Base-by-base conservation (phyloP, 2,113 vertebrate species). In the Scatophagus argus region DNA sequence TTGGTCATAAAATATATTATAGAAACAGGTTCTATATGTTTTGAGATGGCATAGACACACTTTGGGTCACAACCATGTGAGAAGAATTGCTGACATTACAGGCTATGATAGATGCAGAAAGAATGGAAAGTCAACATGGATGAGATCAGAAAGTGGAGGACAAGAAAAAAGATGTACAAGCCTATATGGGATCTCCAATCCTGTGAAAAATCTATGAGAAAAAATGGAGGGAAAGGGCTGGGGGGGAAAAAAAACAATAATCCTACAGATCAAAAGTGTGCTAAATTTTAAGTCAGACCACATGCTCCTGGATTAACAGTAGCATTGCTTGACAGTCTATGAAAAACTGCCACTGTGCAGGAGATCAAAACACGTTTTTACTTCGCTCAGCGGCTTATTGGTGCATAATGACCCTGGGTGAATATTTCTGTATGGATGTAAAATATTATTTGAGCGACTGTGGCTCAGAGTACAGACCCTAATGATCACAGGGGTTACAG, bases 291-390 rank as follows among this genome's bases (percentile, higher is more conserved):
- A 94, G 62, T 88, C 91, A 58, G 63, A 74, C 46, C 93, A 90
- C 91, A 92, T 92, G 92, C 76, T 91, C 46, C 58, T 83, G 92
- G 93, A 94, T 95, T 93, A 93, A 74, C 75, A 58, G 72, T 17
- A 54, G 77, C 58, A 72, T 27, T 67, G 52, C 46, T 67, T 41
- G 44, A 77, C 58, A 63, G 56, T 49, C 59, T 70, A 68, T 27
- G 31, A 88, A 76, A 88, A 84, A 46, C 41, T 31, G 19, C 61
- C 51, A 74, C 51, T 61, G 46, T 77, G 59, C 2, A 16, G 71
- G 21, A 89, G 80, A 85, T 87, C 82, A 79, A 62, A 72, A 74
- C 43, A 79, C 3, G 2, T 56, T 68, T 88, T 69, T 51, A 65
- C 38, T 70, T 68, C 2, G 55, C 1, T 74, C 25, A 69, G 39